A percentile compares a stretch with the other conserved stretches of the same genome.
Evolutionary conservation across 2,113 vertebrate genomes (phyloP).

Genomic region (Anoura caudifer): DNA sequence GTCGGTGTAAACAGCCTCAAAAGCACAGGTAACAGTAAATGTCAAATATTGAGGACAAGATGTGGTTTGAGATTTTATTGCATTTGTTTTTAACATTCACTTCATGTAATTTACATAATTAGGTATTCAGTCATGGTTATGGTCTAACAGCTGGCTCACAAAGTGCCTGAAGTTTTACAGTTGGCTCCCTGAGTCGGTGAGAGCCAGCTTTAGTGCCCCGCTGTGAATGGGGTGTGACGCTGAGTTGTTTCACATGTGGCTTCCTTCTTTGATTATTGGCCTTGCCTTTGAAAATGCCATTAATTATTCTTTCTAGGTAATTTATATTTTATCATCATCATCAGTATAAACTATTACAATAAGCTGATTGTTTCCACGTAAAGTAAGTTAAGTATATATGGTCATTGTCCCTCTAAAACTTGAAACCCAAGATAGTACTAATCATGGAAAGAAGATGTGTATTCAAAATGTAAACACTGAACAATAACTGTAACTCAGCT

Average conservation of each 20-base stretch:
- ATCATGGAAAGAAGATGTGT: neutral
- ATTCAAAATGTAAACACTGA: neutral
- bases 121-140: neutral
- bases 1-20: neutral
- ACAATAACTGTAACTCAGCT: neutral
- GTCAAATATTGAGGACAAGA: neutral
- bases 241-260: neutral
- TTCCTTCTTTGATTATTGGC: neutral
- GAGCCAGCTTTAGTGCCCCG: neutral
- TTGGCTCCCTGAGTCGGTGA: neutral
- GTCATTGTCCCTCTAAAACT: neutral
- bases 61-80: neutral
- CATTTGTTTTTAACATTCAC: constrained; percentile 24
- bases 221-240: neutral
- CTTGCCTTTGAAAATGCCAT: neutral
- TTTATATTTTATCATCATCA: neutral
- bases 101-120: neutral
- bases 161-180: neutral
- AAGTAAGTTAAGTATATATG: neutral
- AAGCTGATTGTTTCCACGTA: neutral
- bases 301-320: neutral
- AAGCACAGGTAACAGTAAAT: neutral
- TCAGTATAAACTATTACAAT: constrained; percentile 7
- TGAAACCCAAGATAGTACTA: neutral
- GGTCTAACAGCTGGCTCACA: neutral